Conservation (phyloP, 2,797 vertebrate species). For the Diplodus sargus region DNA sequence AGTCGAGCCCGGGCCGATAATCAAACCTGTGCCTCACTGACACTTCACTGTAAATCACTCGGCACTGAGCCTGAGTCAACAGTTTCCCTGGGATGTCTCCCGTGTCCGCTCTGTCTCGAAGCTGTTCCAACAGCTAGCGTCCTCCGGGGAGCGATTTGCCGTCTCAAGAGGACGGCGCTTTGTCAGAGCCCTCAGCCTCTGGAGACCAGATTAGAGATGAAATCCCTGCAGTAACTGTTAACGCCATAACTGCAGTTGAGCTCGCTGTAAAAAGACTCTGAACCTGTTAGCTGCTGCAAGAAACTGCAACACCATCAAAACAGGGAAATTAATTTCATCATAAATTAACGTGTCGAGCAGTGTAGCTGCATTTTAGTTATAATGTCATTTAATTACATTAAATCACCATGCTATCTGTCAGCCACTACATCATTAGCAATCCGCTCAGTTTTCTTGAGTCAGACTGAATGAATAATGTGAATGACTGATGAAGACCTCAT, state of each 20-base stretch:
- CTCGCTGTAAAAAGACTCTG: background rate
- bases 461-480: slow-evolving; percentile 39
- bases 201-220: slow-evolving; percentile 26
- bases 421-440: slow-evolving; percentile 36
- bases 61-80: slow-evolving; percentile 46
- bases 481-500: slow-evolving; percentile 40
- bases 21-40: slow-evolving; percentile 27
- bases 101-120: slow-evolving; percentile 17
- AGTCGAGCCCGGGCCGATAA: slow-evolving; percentile 3
- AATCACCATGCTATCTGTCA: slow-evolving; percentile 1
- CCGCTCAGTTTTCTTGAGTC: slow-evolving; percentile 34
- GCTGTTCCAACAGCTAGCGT: slow-evolving; percentile 1
- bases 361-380: background rate
- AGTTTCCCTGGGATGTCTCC: slow-evolving; percentile 23
- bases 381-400: background rate
- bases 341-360: background rate
- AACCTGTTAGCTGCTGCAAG: background rate
- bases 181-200: slow-evolving; percentile 14
- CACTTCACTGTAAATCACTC: slow-evolving; percentile 36
- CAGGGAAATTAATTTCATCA: background rate
- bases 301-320: background rate
- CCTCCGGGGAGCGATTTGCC: slow-evolving; percentile 12
- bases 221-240: background rate
- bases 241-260: background rate
- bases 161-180: background rate